Evolutionary conservation across 1,140 invertebrate genomes (phyloP), one percentile per base, ranked within the genome.

Genomic region (Phocides pigmalion): DNA sequence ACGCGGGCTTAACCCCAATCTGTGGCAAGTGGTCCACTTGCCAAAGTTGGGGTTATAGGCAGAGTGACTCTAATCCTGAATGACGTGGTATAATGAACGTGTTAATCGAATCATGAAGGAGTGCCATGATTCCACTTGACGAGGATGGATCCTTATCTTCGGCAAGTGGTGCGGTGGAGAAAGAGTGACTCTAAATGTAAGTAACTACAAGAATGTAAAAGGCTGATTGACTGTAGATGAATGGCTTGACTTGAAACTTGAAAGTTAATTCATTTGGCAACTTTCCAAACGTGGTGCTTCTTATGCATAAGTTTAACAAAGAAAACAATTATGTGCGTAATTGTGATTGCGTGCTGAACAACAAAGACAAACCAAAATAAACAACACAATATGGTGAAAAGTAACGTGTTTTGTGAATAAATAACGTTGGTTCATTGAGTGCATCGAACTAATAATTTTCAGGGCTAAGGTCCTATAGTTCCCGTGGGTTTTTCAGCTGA

Each of bases 331-430:
- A 46, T 9, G 17, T 19, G 17, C 17, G 42, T 46, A 46, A 46
- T 46, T 46, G 16, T 46, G 42, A 46, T 46, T 39, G 35, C 35
- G 17, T 20, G 42, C 15, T 17, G 17, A 19, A 20, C 16, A 46
- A 19, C 16, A 46, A 46, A 20, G 42, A 46, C 42, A 20, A 46
- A 46, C 42, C 17, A 46, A 46, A 46, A 46, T 46, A 46, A 17
- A 46, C 17, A 20, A 20, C 41, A 35, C 32, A n/a, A 35, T 39
- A 39, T 39, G 42, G 17, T 19, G 16, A 19, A 46, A 46, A 22
- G 35, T 12, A 46, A 3, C 9, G n/a, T 46, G 42, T 20, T 46
- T 46, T 46, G n/a, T 12, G 42, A 22, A 46, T 44, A 44, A 44
- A 28, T 32, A 32, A 46, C 11, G 2, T 19, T 22, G 9, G 11